Percentiles rank a stretch among this genome's conserved stretches.
These are phyloP conservation scores for Cynopterus sphinx DNA, from an alignment of 2,797 vertebrate genomes.

Conservation along the genomic window DNA sequence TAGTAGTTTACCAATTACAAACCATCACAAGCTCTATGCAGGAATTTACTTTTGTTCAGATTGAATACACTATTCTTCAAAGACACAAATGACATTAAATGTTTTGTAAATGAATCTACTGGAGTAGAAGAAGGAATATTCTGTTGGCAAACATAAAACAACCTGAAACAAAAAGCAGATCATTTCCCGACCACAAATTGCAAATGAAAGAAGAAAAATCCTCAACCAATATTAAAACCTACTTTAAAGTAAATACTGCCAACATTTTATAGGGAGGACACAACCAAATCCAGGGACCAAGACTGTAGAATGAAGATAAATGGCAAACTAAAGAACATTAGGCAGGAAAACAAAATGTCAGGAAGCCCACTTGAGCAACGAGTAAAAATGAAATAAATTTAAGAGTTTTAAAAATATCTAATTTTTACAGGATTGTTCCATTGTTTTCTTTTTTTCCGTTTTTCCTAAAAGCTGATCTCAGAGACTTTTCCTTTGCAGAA, in stretches of 20 bases:
- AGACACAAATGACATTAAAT: slow-evolving; percentile 69
- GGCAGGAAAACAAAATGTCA: slow-evolving; percentile 59
- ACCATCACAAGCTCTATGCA: slow-evolving; percentile 57
- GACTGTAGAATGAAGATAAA: slow-evolving; percentile 81
- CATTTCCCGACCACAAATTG: slow-evolving; percentile 81
- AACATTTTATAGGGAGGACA: slow-evolving; percentile 79
- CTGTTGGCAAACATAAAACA: slow-evolving; percentile 71
- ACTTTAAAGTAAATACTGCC: slow-evolving; percentile 79
- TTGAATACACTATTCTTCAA: slow-evolving; percentile 67
- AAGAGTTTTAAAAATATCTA: not conserved
- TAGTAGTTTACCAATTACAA: slow-evolving; percentile 72
- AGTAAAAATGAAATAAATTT: slow-evolving; percentile 55
- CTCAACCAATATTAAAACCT: slow-evolving; percentile 59
- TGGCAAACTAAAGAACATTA: slow-evolving; percentile 76
- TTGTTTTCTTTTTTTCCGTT: slow-evolving; percentile 51
- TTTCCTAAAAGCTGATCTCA: not conserved
- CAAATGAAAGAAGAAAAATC: slow-evolving; percentile 74
- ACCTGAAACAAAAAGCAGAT: slow-evolving; percentile 87
- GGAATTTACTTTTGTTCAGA: slow-evolving; percentile 70
- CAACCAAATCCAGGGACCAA: slow-evolving; percentile 82
- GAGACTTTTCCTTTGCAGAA: slow-evolving; percentile 3
- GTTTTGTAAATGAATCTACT: slow-evolving; percentile 68
- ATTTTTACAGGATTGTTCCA: slow-evolving; percentile 33
- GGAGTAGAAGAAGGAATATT: slow-evolving; percentile 61
- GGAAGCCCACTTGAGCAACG: slow-evolving; percentile 7